Evolutionary conservation across 2,113 vertebrate species (phyloP).

Genomic region (Mesitornis unicolor): DNA sequence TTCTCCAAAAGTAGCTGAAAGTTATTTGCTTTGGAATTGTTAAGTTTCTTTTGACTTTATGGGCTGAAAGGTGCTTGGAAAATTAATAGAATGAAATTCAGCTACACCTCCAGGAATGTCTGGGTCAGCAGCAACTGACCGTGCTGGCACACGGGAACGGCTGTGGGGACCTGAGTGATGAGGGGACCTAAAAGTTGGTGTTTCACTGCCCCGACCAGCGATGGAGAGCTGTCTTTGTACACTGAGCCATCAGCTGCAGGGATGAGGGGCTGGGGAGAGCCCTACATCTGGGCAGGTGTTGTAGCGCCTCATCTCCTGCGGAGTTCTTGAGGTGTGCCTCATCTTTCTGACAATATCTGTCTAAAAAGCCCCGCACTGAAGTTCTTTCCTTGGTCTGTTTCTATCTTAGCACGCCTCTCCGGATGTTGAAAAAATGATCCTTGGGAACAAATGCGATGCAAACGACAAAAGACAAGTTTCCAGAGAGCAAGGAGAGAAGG

Average conservation of each 20-base stretch:
- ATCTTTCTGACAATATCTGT: fast-evolving
- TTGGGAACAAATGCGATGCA: slow-evolving; percentile 97
- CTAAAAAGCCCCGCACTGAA: too few relatives aligned
- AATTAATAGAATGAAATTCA: too few relatives aligned
- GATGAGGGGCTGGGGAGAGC: neutral
- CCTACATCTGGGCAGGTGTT: fast-evolving
- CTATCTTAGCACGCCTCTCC: slow-evolving; percentile 88
- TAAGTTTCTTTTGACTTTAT: fast-evolving
- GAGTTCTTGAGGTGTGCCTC: too few relatives aligned
- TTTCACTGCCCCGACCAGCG: fast-evolving
- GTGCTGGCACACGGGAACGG: neutral
- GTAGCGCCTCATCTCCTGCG: too few relatives aligned
- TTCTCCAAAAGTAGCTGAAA: neutral
- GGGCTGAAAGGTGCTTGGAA: neutral
- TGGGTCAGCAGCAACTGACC: fast-evolving
- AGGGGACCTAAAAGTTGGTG: fast-evolving
- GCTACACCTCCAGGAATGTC: fast-evolving
- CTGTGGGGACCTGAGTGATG: too few relatives aligned
- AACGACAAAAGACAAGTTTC: slow-evolving; percentile 97
- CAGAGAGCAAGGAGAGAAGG: slow-evolving; percentile 93
- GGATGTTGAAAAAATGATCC: slow-evolving; percentile 97
- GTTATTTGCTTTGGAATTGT: neutral
- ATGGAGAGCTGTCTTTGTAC: fast-evolving
- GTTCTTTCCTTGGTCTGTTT: neutral
- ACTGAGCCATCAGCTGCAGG: neutral